Base-by-base conservation (phyloP, 1,140 invertebrate genomes). In the Anoplolepis gracilipes region DNA sequence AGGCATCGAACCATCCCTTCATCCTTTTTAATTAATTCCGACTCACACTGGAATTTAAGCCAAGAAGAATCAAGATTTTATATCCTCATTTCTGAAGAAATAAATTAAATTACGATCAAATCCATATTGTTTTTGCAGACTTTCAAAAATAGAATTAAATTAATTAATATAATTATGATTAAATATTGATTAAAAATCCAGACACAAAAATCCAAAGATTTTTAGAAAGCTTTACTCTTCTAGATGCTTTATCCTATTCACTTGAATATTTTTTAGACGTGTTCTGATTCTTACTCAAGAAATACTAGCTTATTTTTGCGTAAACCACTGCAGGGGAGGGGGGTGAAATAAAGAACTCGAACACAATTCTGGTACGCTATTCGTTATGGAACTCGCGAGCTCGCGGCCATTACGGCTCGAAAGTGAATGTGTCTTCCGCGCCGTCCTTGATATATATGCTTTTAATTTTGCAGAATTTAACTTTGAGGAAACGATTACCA, bases 1-100 rank as follows among this genome's bases (percentile, higher is more conserved):
- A 99, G 85, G 98, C 98, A 93, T 98, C 98, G 94, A 98, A 98
- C 98, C 98, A 98, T 93, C 98, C 98, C 96, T 96, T 98, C 98
- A 98, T 98, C 92, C 93, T 89, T 10, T 28, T 22, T 8, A 62
- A 77, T 77, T 67, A 85, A 57, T 28, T 88, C 75, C 87, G 67
- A 59, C 49, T 82, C 87, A 25, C 87, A 25, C 55, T 42, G 69
- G 25, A 78, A 64, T 78, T 30, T 62, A 46, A 46, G 4, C 28
- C 28, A 39, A n/a, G 53, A 30, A 3, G 64, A 64, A 11, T 7
- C 30, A 61, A 82, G 46, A 42, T 33, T 73, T 57, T 25, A 25
- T 30, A 30, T 13, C 6, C 1, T 57, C 11, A 11, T 8, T 70
- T 4, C 1, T 8, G 22, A 5, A 19, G 22, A 49, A 53, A 11